Base-by-base conservation (phyloP, 2,888 invertebrate genomes). In the Aphrophora alni region DNA sequence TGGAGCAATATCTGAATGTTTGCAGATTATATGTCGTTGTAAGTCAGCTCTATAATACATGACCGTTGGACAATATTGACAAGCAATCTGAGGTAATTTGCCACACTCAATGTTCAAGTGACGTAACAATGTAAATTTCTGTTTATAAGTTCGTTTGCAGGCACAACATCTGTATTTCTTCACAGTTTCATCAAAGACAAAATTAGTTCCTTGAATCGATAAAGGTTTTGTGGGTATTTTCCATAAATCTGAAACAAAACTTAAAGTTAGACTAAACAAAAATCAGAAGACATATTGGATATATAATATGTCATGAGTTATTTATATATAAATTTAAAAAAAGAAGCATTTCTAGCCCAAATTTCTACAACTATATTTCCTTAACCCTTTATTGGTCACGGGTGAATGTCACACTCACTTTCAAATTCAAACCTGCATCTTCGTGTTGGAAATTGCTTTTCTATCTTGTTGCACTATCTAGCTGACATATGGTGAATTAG, bases 81-180 rank as follows among this genome's bases (percentile, higher is more conserved):
- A 83, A 25, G 74, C 72, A 27, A 84, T 83, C 72, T 83, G 78
- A 8, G 86, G 84, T 59, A 83, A 82, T 81, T 85, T 84, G 24
- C 87, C 87, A 81, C 87, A 88, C 26, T 86, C 87, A 80, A 86
- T 86, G 81, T 84, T 86, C 80, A 83, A 80, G 81, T 87, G 87
- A 38, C 86, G 85, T 74, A 83, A 84, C 71, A 87, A 80, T 1
- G 86, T 85, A 24, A 85, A 76, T 33, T 83, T 82, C 21, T 73
- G 84, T 71, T 79, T n/a, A 71, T 82, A 82, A n/a, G 70, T 38
- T 26, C 82, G 75, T 10, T 38, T 68, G 70, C 82, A 82, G 12
- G 73, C 76, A 17, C 69, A 69, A 77, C 77, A 77, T 38, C 24
- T 33, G 27, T 51, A 75, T 7, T 59, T 59, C 59, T 59, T 59